Conservation (phyloP, 2,888 invertebrate species). For the Elegia similella region DNA sequence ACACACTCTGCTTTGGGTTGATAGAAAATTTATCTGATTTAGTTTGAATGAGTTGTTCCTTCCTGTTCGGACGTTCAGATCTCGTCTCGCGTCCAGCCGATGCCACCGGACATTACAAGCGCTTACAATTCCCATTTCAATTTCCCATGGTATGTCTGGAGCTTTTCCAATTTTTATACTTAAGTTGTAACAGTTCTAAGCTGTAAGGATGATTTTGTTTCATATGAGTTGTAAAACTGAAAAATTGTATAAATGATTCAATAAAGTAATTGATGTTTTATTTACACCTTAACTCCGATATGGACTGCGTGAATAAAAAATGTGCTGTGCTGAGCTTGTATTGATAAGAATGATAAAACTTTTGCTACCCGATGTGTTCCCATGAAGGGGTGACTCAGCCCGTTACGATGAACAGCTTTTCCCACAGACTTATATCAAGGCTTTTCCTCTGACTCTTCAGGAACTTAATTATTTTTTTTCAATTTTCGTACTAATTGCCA, state of each 20-base stretch:
- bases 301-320: no score
- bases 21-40: no score
- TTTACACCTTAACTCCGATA: conserved; percentile 32
- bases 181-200: conserved; percentile 62
- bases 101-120: conserved; percentile 32
- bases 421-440: no score
- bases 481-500: no score
- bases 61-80: background rate
- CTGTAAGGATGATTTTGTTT: conserved; percentile 59
- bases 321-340: no score
- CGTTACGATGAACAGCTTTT: no score
- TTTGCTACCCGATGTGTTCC: no score
- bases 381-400: no score
- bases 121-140: conserved; percentile 45
- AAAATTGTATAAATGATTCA: conserved; percentile 72
- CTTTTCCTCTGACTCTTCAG: no score
- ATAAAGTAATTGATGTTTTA: conserved; percentile 66
- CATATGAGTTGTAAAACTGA: conserved; percentile 62
- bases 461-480: no score
- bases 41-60: background rate
- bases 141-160: conserved; percentile 54
- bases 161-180: conserved; percentile 65
- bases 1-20: no score
- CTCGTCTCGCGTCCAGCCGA: conserved; percentile 43
- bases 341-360: no score